Percentiles rank a stretch among this genome's conserved stretches.
phyloP scores from a whole-genome alignment of 2,113 vertebrate species.

The Physeter macrocephalus region DNA sequence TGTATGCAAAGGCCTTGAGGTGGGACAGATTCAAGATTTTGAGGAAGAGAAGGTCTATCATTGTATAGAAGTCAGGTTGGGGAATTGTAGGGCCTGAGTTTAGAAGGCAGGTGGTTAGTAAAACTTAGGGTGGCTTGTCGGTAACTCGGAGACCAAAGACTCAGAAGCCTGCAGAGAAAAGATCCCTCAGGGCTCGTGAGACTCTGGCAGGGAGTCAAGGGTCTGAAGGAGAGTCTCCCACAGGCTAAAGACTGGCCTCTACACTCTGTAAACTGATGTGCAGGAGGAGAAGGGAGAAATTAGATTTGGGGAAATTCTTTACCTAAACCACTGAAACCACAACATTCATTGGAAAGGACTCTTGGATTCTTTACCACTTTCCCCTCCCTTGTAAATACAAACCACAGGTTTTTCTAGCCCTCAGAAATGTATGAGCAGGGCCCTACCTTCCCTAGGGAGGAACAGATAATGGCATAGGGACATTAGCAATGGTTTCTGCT shows the following conservation, averaged over 20 bases:
- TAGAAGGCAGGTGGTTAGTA: background rate
- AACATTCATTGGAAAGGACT: background rate
- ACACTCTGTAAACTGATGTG: background rate
- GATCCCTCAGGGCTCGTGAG: background rate
- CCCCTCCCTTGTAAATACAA: background rate
- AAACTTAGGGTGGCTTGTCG: background rate
- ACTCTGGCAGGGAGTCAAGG: background rate
- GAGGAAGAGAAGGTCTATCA: background rate
- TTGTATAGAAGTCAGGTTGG: background rate
- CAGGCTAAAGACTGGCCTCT: background rate
- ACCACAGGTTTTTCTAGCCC: background rate
- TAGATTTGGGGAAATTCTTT: background rate
- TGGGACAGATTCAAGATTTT: background rate
- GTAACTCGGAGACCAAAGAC: background rate
- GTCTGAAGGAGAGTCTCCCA: background rate
- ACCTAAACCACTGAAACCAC: background rate
- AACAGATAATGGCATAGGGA: background rate
- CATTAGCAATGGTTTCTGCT: background rate
- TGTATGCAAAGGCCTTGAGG: background rate
- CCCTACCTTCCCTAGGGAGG: background rate
- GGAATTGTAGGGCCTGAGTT: background rate
- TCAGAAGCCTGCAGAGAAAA: background rate
- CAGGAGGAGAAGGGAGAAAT: background rate
- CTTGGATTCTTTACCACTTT: background rate
- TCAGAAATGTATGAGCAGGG: background rate